phyloP scores from a whole-genome alignment of 1,140 invertebrate species.

The Drosophila kikkawai region DNA sequence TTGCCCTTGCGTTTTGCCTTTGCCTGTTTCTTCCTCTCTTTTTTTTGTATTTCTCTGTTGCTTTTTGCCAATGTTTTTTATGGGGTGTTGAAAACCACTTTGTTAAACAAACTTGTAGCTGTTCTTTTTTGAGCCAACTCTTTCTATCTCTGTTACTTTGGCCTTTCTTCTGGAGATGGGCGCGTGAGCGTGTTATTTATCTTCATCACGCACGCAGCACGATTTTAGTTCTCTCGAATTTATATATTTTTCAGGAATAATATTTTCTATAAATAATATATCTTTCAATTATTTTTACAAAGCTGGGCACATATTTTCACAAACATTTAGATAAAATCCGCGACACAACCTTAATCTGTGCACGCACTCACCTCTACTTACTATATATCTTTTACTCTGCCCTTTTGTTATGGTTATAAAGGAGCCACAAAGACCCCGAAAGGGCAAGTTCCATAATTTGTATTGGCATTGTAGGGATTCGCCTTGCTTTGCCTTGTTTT shows the following conservation, averaged over 20 bases:
- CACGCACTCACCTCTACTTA: neutral
- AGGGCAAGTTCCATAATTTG: constrained; percentile 51
- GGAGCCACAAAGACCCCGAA: constrained; percentile 25
- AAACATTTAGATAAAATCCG: neutral
- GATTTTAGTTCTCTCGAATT: neutral
- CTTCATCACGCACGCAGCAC: neutral
- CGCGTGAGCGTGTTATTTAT: neutral
- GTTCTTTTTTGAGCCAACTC: constrained; percentile 32
- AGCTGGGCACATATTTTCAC: neutral
- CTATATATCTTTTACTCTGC: neutral
- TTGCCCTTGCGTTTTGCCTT: constrained; percentile 17
- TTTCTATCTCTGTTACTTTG: constrained; percentile 6
- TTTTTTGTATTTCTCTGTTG: constrained; percentile 11
- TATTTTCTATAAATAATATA: too few species aligned
- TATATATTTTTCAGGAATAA: neutral
- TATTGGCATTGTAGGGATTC: constrained; percentile 38
- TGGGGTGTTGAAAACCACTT: constrained; percentile 70
- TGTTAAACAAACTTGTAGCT: constrained; percentile 72
- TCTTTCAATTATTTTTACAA: too few species aligned
- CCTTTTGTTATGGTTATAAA: constrained; percentile 22
- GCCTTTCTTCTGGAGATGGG: neutral
- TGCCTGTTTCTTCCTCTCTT: neutral
- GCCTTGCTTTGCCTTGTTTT: constrained; percentile 3
- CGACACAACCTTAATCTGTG: too few species aligned
- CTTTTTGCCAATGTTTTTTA: constrained; percentile 65